Conservation (phyloP, 1,140 invertebrate genomes). For the Anoplophora glabripennis region DNA sequence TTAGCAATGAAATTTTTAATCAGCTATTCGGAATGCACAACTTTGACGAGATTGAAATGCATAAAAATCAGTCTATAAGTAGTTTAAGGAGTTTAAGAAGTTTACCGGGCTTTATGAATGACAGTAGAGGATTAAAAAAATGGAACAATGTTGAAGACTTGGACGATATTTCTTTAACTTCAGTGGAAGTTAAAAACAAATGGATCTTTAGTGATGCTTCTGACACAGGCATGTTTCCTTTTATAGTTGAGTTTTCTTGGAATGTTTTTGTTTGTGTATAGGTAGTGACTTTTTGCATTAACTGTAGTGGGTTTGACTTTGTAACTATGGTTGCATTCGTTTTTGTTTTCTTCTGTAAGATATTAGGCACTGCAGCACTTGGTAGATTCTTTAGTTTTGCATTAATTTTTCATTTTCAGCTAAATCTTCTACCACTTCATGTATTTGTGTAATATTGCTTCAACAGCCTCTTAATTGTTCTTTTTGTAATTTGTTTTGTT, state of each 20-base stretch:
- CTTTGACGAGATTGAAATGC: conserved; percentile 21
- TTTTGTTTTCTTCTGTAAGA: no score
- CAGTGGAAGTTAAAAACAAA: conserved; percentile 23
- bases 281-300: background rate
- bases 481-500: conserved; percentile 3
- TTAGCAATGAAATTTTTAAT: conserved; percentile 26
- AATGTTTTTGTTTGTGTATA: background rate
- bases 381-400: no score
- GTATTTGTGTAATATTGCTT: background rate
- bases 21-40: conserved; percentile 38
- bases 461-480: conserved; percentile 2
- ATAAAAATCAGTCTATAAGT: conserved; percentile 23
- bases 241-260: background rate
- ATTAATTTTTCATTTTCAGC: no score
- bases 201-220: conserved; percentile 39
- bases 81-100: conserved; percentile 35
- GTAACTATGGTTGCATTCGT: background rate
- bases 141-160: conserved; percentile 41
- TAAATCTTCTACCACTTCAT: no score
- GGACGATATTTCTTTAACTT: conserved; percentile 32
- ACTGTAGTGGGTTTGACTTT: background rate
- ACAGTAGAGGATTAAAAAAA: conserved; percentile 35
- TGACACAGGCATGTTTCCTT: conserved; percentile 44
- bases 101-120: conserved; percentile 28
- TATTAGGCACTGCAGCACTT: no score